Percentiles rank a stretch among this genome's conserved stretches.
Evolutionary conservation across 2,113 vertebrate genomes (phyloP).

Genomic region (Orycteropus afer): DNA sequence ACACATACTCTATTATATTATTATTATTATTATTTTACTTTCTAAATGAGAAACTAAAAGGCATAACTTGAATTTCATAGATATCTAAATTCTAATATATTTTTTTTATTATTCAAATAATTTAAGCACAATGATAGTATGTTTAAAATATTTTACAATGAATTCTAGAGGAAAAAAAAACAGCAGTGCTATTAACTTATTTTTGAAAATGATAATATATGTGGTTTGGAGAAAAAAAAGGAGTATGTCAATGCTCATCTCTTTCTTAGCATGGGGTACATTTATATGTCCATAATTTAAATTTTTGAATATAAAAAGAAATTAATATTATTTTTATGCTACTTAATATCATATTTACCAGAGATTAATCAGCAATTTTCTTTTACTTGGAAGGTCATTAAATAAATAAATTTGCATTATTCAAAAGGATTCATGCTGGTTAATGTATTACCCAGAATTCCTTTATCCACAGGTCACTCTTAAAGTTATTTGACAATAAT

Average conservation of each 20-base stretch:
- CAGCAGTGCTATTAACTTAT: not conserved
- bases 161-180: not conserved
- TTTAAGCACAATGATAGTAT: not conserved
- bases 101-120: not conserved
- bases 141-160: not conserved
- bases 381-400: not conserved
- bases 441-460: not conserved
- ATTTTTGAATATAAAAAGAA: not conserved
- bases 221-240: not conserved
- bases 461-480: not conserved
- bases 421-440: not conserved
- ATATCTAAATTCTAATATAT: not conserved
- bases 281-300: not conserved
- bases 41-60: slow-evolving; percentile 42
- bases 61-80: not conserved
- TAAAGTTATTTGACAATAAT: slow-evolving; percentile 6
- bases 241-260: not conserved
- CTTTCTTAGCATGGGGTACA: not conserved
- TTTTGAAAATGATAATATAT: slow-evolving; percentile 8
- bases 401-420: not conserved
- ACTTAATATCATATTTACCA: not conserved
- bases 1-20: not conserved
- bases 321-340: not conserved
- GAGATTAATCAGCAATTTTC: not conserved
- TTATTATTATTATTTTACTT: slow-evolving; percentile 1